Base-by-base conservation (phyloP, 2,888 invertebrate species). In the Xylophagus ater region DNA sequence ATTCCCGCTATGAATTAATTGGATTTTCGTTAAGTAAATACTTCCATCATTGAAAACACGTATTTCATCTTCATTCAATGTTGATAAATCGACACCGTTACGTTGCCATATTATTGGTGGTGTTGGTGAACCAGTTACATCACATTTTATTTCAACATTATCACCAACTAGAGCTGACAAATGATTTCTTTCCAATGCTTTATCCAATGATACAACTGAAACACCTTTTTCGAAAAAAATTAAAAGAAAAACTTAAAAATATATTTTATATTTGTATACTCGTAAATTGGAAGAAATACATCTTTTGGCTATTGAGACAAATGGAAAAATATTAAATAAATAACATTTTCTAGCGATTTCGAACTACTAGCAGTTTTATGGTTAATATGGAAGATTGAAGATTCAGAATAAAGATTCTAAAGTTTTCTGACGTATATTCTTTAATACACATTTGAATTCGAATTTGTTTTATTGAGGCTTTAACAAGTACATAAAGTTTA, bases 81-180 rank as follows among this genome's bases (percentile, higher is more conserved):
- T 65, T 40, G 75, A 69, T 41, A 81, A 62, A 57, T 79, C 77
- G 23, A 75, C 69, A 19, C 72, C 72, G 58, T 80, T 74, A 43
- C 81, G 68, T 44, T 74, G 68, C 83, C 83, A 83, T 31, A 81
- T 72, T 37, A 82, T 73, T 12, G 78, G 76, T 3, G 78, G 76
- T 6, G 76, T 72, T 10, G 80, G 79, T 14, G 75, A 75, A 12
- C 78, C 79, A 17, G 74, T 75, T 34, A 82, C 78, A 59, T 81
- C 81, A 59, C 83, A 83, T 57, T 79, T 80, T 50, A 83, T 76
- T 60, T 82, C 81, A 36, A 83, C 76, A 57, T 81, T 82, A 60
- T 81, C 81, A 19, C 79, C 81, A 13, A 81, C 78, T 34, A 78
- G 69, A 3, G 81, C 81, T 21, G 76, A 72, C 42, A 81, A 68